Conservation (phyloP, 2,797 vertebrate genomes). For the Hybognathus amarus region DNA sequence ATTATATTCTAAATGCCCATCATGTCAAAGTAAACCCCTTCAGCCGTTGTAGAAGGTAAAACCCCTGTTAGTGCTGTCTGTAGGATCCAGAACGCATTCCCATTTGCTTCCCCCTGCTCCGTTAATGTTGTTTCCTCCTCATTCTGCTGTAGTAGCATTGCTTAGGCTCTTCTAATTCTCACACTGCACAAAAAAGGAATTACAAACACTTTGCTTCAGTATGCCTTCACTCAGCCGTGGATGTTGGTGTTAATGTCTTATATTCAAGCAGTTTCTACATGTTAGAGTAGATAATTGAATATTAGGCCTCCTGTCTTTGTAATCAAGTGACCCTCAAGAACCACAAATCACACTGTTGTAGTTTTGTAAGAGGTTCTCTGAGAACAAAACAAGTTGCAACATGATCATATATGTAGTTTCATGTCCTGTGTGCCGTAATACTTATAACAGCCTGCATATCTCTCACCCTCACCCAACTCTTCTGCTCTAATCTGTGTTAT, state of each 20-base stretch:
- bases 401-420: background rate
- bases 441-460: conserved; percentile 8
- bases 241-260: background rate
- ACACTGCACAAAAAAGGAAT: conserved; percentile 27
- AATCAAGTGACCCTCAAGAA: background rate
- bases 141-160: conserved; percentile 20
- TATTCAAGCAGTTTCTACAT: background rate
- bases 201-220: background rate
- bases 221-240: conserved; percentile 2
- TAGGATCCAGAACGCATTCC: conserved; percentile 56
- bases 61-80: conserved; percentile 16
- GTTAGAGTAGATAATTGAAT: background rate
- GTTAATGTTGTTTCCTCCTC: conserved; percentile 2
- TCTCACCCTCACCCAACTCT: conserved; percentile 18
- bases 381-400: background rate
- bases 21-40: background rate
- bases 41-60: conserved; percentile 37
- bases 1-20: conserved; percentile 2
- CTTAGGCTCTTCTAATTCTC: conserved; percentile 31
- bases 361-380: background rate
- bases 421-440: background rate
- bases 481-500: conserved; percentile 4
- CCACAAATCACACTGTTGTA: conserved; percentile 1
- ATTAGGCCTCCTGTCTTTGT: background rate
- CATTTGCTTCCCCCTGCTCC: conserved; percentile 22